These are phyloP conservation scores for Pseudococcus longispinus DNA, from an alignment of 2,888 invertebrate species.

Conservation along the genomic window DNA sequence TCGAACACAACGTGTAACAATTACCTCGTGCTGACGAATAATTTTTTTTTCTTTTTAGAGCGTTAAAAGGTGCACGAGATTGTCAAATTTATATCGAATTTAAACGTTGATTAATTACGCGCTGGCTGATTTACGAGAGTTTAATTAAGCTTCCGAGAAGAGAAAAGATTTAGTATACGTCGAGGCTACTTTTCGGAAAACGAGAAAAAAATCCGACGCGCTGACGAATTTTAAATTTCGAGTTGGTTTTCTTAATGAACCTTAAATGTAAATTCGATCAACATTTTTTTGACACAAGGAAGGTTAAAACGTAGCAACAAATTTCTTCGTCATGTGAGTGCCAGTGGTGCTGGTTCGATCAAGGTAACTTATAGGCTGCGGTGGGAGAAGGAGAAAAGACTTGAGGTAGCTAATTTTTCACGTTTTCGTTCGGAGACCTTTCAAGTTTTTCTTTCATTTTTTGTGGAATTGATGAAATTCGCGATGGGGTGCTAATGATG, in stretches of 20 bases:
- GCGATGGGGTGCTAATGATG: not conserved
- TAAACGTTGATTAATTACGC: not conserved
- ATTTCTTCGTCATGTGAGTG: too few species aligned
- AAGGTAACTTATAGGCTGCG: too few species aligned
- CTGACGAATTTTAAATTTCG: not conserved
- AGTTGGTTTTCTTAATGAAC: not conserved
- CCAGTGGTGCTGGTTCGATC: too few species aligned
- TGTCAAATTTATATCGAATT: slow-evolving; percentile 16
- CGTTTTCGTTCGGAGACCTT: not conserved
- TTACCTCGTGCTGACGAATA: not conserved
- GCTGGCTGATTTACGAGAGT: not conserved
- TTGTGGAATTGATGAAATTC: not conserved
- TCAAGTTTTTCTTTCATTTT: not conserved
- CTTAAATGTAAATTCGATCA: not conserved
- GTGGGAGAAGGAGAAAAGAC: too few species aligned
- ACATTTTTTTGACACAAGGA: not conserved
- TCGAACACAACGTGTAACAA: not conserved
- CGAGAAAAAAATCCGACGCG: not conserved
- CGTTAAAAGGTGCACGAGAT: not conserved
- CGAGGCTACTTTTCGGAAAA: not conserved
- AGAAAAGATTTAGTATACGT: not conserved
- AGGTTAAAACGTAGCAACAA: too few species aligned
- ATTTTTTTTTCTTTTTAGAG: not conserved
- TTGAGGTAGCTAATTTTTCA: not conserved
- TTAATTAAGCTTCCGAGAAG: not conserved